A percentile compares a stretch with the other conserved stretches of the same genome.
Evolutionary conservation across 2,113 vertebrate species (phyloP).

Genomic region (Atrichornis clamosus): DNA sequence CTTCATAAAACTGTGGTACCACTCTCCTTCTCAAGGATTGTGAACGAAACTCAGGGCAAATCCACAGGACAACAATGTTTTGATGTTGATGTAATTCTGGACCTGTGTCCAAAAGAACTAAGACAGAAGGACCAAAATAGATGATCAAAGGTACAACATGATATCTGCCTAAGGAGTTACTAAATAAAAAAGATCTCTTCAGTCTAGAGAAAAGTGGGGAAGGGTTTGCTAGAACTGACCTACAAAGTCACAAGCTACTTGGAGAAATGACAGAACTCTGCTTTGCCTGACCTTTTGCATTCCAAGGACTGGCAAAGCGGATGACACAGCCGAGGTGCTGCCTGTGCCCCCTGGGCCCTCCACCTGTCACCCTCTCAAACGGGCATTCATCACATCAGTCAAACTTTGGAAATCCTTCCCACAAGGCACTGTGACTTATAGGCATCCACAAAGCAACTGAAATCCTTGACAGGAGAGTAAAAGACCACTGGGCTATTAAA

Average conservation of each 20-base stretch:
- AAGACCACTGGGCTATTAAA: not conserved
- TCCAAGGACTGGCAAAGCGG: not conserved
- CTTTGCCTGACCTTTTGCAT: not conserved
- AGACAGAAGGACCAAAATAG: not conserved
- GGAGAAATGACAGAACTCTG: not conserved
- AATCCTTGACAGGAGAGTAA: not conserved
- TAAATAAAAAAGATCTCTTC: not conserved
- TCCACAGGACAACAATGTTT: not conserved
- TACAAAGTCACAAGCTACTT: not conserved
- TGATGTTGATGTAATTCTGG: not conserved
- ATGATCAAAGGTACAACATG: no score
- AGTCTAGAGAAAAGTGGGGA: not conserved
- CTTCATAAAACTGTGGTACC: not conserved
- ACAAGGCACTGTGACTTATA: not conserved
- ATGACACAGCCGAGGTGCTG: rapidly evolving
- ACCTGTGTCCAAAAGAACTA: not conserved
- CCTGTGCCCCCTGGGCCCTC: rapidly evolving
- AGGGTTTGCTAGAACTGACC: not conserved
- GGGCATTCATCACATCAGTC: not conserved
- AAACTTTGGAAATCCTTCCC: not conserved
- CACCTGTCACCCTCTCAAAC: rapidly evolving
- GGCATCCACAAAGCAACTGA: not conserved
- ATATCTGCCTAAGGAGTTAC: not conserved
- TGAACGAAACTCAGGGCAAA: not conserved
- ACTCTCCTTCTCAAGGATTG: no score